Conservation (phyloP, 1,140 invertebrate species). For the Drosophila sechellia region DNA sequence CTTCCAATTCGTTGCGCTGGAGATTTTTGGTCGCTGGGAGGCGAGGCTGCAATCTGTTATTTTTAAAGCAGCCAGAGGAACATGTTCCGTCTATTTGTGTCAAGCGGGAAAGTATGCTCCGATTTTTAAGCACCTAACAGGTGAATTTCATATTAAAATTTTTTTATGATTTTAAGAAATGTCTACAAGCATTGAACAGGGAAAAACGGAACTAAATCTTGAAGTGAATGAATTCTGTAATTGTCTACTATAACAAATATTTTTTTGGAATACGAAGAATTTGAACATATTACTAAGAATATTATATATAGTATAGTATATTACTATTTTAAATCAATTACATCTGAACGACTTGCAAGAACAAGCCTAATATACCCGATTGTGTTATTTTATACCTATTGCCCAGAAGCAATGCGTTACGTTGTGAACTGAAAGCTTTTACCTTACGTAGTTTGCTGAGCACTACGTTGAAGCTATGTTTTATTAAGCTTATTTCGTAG, state of each 20-base stretch:
- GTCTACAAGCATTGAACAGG: neutral
- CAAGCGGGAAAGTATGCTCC: slow-evolving; percentile 39
- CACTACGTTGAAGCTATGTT: slow-evolving; percentile 9
- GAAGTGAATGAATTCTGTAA: too few relatives aligned
- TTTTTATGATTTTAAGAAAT: too few relatives aligned
- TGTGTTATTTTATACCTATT: neutral
- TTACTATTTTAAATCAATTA: neutral
- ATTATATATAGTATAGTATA: too few relatives aligned
- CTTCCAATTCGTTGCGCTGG: slow-evolving; percentile 39
- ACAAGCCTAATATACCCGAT: slow-evolving; percentile 14
- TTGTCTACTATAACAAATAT: too few relatives aligned
- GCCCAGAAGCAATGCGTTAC: slow-evolving; percentile 5
- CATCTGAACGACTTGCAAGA: too few relatives aligned
- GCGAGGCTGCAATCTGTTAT: slow-evolving; percentile 37
- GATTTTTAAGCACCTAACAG: slow-evolving; percentile 31
- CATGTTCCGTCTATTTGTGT: slow-evolving; percentile 44
- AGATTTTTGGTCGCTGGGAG: slow-evolving; percentile 18
- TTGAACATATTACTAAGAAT: too few relatives aligned
- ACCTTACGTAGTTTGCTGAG: slow-evolving; percentile 10
- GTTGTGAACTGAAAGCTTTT: slow-evolving; percentile 25
- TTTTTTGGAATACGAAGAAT: too few relatives aligned
- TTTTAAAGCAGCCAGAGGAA: slow-evolving; percentile 55
- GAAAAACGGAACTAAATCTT: too few relatives aligned
- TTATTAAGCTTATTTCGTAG: slow-evolving; percentile 8
- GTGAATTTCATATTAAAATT: too few relatives aligned